These are phyloP conservation scores for Diarsia dahlii DNA, from an alignment of 2,888 invertebrate genomes.

Conservation along the genomic window DNA sequence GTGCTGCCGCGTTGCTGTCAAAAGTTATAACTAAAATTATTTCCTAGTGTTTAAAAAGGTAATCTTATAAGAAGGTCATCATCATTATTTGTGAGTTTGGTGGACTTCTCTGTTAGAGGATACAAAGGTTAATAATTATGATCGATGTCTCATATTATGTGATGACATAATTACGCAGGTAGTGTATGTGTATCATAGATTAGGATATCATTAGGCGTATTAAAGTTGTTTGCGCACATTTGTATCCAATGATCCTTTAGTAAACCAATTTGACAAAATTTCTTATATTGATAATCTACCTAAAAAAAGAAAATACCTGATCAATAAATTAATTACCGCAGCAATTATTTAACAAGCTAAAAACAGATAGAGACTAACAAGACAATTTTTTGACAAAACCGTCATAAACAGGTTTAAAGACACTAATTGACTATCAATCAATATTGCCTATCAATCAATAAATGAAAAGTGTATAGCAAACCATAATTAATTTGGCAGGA, in stretches of 20 bases:
- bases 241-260: not conserved
- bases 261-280: not conserved
- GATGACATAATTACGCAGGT: not conserved
- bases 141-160: conserved; percentile 5
- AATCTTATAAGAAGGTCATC: not conserved
- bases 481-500: not conserved
- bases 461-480: not conserved
- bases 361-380: not conserved
- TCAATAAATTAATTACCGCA: not conserved
- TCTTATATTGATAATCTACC: not conserved
- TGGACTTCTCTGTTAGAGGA: conserved; percentile 3
- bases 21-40: conserved; percentile 37
- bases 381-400: not conserved
- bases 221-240: not conserved
- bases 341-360: not conserved
- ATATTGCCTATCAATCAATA: not conserved
- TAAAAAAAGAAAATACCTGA: not conserved
- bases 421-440: not conserved
- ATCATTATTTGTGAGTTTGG: not conserved
- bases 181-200: not conserved
- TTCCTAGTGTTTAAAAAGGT: not conserved
- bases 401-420: not conserved
- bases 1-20: conserved; percentile 85
- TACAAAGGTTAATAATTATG: conserved; percentile 13
- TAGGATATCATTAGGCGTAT: not conserved